Evolutionary conservation across 2,797 vertebrate species (phyloP), one percentile per base, ranked within the genome.

Genomic region (Pyrrhura leucotis): DNA sequence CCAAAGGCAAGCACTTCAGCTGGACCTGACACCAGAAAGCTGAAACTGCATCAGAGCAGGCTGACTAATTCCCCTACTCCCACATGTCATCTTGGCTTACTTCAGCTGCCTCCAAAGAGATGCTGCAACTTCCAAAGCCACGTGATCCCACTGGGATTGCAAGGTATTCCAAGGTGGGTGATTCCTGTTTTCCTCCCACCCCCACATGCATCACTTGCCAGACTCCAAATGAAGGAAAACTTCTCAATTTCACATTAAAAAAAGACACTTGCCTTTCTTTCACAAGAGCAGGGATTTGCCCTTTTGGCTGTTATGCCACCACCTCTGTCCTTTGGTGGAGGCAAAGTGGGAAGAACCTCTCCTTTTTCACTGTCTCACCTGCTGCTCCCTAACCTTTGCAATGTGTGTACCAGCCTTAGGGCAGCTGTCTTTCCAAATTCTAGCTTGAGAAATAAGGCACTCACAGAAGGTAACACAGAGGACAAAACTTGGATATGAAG

Each of bases 201-300:
- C 63, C 28, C 69, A 6, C 42, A 21, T 28, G 26, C 73, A 51
- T 85, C 69, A 79, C 73, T 96, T 93, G 80, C 74, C 91, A 95
- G 86, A 71, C 47, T 88, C 76, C 66, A 86, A 78, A 73, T 80
- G 73, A 94, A 90, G 45, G 51, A 91, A 96, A 91, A 79, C 54
- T 88, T 95, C 66, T 88, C 80, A 95, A 87, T 85, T 91, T 91
- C 93, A 56, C 71, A 87, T 87, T 94, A 82, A 68, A n/a, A 95
- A 68, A n/a, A 95, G 66, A 72, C 10, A 39, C 54, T 90, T 94
- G 42, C 51, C 54, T 95, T 75, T 86, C 84, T 90, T 91, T 91
- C 51, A 51, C 40, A 63, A 67, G 59, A 78, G 44, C 2, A 10
- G 11, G 11, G 40, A 58, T 88, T 81, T 95, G 76, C 28, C 91